A percentile compares a stretch with the other conserved stretches of the same genome.
These are phyloP conservation scores for Choristoneura rosaceana DNA, from an alignment of 2,888 invertebrate genomes.

Conservation along the genomic window DNA sequence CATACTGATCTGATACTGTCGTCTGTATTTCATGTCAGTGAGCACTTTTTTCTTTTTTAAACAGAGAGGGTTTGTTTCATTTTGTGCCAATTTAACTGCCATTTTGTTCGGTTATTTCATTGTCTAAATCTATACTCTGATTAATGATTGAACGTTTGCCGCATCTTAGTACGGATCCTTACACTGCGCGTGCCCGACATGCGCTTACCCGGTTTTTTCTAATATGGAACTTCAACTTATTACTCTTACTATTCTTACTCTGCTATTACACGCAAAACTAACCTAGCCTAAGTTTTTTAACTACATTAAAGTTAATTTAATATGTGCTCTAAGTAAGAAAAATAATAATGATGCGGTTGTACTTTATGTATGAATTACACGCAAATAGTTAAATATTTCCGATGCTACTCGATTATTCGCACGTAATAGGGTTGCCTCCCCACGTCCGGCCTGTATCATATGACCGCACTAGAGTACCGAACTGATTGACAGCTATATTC, in stretches of 20 bases:
- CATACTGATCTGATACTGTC: slow-evolving; percentile 43
- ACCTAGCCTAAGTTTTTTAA: too few species aligned
- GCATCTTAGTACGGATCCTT: too few species aligned
- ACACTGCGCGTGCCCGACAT: too few species aligned
- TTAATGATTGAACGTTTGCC: too few species aligned
- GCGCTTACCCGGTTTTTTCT: too few species aligned
- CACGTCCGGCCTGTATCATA: slow-evolving; percentile 61
- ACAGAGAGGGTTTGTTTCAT: background rate
- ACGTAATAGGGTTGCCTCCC: slow-evolving; percentile 49
- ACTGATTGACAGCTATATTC: slow-evolving; percentile 75
- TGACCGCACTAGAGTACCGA: slow-evolving; percentile 58
- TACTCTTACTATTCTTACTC: too few species aligned
- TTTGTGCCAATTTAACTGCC: background rate
- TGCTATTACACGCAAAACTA: too few species aligned
- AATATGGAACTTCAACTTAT: too few species aligned
- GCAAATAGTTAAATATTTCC: slow-evolving; percentile 26
- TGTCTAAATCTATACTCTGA: background rate
- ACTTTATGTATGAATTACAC: background rate
- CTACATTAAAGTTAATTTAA: too few species aligned
- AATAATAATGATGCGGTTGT: too few species aligned
- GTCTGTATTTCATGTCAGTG: slow-evolving; percentile 21
- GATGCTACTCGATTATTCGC: slow-evolving; percentile 28
- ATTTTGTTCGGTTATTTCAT: background rate
- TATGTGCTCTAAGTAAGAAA: too few species aligned
- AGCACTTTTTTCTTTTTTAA: slow-evolving; percentile 18